Conservation (phyloP, 1,140 invertebrate species). For the Heliconius hermathena region DNA sequence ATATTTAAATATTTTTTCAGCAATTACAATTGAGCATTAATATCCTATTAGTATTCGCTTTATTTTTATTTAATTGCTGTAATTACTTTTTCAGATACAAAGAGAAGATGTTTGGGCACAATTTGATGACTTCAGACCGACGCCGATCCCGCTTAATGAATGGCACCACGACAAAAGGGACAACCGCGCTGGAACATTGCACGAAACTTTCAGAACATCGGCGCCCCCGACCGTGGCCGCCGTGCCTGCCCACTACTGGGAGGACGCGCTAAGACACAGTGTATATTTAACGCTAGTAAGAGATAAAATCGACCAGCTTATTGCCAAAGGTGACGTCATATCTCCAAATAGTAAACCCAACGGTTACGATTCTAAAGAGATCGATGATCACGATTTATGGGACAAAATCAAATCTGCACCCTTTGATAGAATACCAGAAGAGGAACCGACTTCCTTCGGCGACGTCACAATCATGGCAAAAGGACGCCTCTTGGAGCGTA, state of each 20-base stretch:
- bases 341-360: constrained; percentile 57
- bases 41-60: constrained; percentile 21
- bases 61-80: constrained; percentile 19
- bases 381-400: constrained; percentile 78
- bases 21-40: constrained; percentile 37
- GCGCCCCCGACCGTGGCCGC: constrained; percentile 50
- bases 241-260: constrained; percentile 79
- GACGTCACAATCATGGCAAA: constrained; percentile 84
- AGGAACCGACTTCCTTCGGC: constrained; percentile 78
- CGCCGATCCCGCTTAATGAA: constrained; percentile 69
- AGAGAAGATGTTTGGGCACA: constrained; percentile 50
- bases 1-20: constrained; percentile 45
- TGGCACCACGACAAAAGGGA: constrained; percentile 65
- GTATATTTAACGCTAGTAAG: constrained; percentile 82
- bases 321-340: constrained; percentile 63
- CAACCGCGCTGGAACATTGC: constrained; percentile 65
- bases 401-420: constrained; percentile 81
- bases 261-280: constrained; percentile 83
- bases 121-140: constrained; percentile 68
- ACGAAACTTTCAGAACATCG: constrained; percentile 67
- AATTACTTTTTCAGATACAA: constrained; percentile 54
- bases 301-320: constrained; percentile 77
- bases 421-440: constrained; percentile 74
- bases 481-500: constrained; percentile 82
- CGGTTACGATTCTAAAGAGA: constrained; percentile 56